Conservation (phyloP, 2,797 vertebrate genomes). For the Syngnathus rostellatus region DNA sequence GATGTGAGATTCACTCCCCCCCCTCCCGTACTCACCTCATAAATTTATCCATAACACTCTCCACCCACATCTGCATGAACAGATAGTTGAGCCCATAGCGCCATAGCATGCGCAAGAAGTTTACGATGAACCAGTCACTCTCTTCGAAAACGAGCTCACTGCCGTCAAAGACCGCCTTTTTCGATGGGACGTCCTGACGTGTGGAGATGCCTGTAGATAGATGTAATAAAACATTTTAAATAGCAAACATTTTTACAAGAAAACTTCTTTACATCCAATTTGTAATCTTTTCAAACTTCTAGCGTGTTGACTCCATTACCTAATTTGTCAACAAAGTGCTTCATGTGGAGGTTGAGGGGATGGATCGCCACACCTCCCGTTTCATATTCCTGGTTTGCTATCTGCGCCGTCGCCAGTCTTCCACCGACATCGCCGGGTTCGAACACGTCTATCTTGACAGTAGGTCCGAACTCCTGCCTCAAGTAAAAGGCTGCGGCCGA, state of each 20-base stretch:
- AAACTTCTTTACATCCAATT: background rate
- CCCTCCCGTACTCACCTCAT: constrained; percentile 78
- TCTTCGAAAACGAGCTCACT: constrained; percentile 84
- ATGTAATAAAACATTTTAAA: too few relatives aligned
- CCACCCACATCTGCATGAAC: constrained; percentile 90
- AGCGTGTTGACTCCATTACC: constrained; percentile 51
- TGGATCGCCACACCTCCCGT: constrained; percentile 79
- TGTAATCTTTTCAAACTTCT: background rate
- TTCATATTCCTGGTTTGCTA: constrained; percentile 77
- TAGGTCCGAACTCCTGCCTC: constrained; percentile 80
- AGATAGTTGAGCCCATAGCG: constrained; percentile 80
- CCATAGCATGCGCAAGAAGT: constrained; percentile 82
- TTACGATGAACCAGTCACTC: constrained; percentile 86
- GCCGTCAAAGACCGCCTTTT: constrained; percentile 79
- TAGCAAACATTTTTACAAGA: too few relatives aligned
- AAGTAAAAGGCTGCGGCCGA: constrained; percentile 79
- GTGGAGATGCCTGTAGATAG: constrained; percentile 61
- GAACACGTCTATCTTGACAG: constrained; percentile 79
- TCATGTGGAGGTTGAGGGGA: constrained; percentile 94
- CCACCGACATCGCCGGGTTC: constrained; percentile 77
- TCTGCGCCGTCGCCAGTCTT: constrained; percentile 71
- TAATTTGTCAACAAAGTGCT: constrained; percentile 81
- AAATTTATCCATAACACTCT: constrained; percentile 85
- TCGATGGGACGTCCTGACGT: constrained; percentile 35
- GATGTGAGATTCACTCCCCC: too few relatives aligned